A percentile compares a stretch with the other conserved stretches of the same genome.
These are phyloP conservation scores for Unio pictorum DNA, from an alignment of 2,888 invertebrate genomes.

Conservation along the genomic window DNA sequence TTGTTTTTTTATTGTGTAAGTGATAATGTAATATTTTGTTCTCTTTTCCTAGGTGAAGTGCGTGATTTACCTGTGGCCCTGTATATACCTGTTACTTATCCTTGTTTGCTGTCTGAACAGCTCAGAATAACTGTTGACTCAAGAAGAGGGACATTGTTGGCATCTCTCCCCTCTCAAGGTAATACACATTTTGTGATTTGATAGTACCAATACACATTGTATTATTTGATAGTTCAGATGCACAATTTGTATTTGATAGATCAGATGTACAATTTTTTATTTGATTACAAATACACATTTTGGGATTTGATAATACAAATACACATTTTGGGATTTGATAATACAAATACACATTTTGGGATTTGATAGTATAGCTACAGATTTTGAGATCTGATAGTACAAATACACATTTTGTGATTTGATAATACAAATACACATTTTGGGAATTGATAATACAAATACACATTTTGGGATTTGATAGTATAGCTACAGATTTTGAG, in stretches of 20 bases:
- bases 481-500: constrained; percentile 1
- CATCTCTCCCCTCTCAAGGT: constrained; percentile 79
- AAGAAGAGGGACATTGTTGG: constrained; percentile 91
- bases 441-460: constrained; percentile 2
- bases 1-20: too few relatives aligned
- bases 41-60: constrained; percentile 80
- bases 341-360: too few relatives aligned
- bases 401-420: constrained; percentile 5
- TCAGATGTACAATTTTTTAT: too few relatives aligned
- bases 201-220: background rate
- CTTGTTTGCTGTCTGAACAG: constrained; percentile 92
- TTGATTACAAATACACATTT: too few relatives aligned
- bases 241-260: background rate
- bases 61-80: constrained; percentile 94
- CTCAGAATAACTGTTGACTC: constrained; percentile 94
- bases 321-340: too few relatives aligned
- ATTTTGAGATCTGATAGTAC: too few relatives aligned
- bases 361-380: too few relatives aligned
- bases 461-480: background rate
- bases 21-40: background rate
- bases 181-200: constrained; percentile 5
- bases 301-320: too few relatives aligned
- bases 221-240: background rate
- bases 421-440: constrained; percentile 2
- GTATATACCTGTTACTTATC: constrained; percentile 89